Evolutionary conservation across 2,797 vertebrate genomes (phyloP).

Genomic region (Varecia variegata): DNA sequence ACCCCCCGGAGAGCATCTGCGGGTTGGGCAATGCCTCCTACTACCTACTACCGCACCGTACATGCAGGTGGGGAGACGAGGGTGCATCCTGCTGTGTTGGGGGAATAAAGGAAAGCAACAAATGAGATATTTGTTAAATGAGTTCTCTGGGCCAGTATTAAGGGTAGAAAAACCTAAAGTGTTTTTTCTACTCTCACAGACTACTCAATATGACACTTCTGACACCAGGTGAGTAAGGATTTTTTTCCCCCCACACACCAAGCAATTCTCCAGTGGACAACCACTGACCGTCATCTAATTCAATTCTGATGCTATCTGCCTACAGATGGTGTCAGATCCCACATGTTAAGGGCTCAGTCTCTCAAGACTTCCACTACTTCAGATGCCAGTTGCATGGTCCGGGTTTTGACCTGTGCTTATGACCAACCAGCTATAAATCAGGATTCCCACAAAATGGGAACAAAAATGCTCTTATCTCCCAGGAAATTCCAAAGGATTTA

Average conservation of each 20-base stretch:
- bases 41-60: rapidly evolving
- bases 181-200: neutral
- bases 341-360: neutral
- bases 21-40: rapidly evolving
- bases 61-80: too few relatives aligned
- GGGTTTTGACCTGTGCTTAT: neutral
- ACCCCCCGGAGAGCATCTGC: neutral
- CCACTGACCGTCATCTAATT: rapidly evolving
- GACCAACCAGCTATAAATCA: neutral
- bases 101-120: neutral
- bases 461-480: neutral
- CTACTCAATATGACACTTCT: neutral
- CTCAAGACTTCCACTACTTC: too few relatives aligned
- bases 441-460: neutral
- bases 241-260: too few relatives aligned
- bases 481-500: neutral
- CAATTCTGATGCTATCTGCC: neutral
- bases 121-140: neutral
- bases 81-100: too few relatives aligned
- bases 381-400: neutral
- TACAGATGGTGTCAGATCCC: neutral
- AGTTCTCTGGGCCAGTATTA: neutral
- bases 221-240: neutral
- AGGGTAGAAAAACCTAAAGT: neutral
- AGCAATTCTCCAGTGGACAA: neutral